A percentile compares a stretch with the other conserved stretches of the same genome.
phyloP scores from a whole-genome alignment of 2,113 vertebrate genomes.

The Cathartes aura region DNA sequence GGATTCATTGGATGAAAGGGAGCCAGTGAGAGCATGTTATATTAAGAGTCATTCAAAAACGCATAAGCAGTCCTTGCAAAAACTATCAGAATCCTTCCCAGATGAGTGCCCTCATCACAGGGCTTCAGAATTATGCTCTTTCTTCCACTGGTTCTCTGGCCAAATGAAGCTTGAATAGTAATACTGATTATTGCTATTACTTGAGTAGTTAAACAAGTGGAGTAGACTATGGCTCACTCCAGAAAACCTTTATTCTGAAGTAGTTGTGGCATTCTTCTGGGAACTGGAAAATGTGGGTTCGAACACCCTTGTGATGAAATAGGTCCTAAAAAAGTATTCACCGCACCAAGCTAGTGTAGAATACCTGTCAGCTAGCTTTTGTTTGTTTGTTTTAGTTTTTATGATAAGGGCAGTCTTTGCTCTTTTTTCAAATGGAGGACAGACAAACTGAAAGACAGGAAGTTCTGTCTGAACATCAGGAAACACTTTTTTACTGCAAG shows the following conservation, averaged over 20 bases:
- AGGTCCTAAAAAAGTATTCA: neutral
- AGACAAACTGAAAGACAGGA: neutral
- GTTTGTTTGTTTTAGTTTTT: neutral
- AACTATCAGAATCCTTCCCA: slow-evolving; percentile 3
- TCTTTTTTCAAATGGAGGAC: neutral
- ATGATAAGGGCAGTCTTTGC: neutral
- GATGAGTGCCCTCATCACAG: neutral
- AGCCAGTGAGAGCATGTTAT: neutral
- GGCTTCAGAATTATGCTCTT: neutral
- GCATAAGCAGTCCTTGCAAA: neutral
- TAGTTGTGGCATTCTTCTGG: neutral
- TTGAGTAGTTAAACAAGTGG: neutral
- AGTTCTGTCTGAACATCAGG: neutral
- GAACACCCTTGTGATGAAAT: neutral
- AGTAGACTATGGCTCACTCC: neutral
- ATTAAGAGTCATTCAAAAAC: neutral
- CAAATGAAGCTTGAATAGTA: slow-evolving; percentile 3
- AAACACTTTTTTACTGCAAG: neutral
- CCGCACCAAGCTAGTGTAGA: neutral
- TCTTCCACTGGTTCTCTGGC: neutral
- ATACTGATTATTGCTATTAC: neutral
- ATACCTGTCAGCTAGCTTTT: neutral
- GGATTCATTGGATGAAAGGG: neutral
- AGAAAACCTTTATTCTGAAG: neutral
- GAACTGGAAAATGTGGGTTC: neutral